Percentiles rank a stretch among this genome's conserved stretches.
Conservation (phyloP, 1,140 invertebrate genomes). For the Hylyphantes graminicola region DNA sequence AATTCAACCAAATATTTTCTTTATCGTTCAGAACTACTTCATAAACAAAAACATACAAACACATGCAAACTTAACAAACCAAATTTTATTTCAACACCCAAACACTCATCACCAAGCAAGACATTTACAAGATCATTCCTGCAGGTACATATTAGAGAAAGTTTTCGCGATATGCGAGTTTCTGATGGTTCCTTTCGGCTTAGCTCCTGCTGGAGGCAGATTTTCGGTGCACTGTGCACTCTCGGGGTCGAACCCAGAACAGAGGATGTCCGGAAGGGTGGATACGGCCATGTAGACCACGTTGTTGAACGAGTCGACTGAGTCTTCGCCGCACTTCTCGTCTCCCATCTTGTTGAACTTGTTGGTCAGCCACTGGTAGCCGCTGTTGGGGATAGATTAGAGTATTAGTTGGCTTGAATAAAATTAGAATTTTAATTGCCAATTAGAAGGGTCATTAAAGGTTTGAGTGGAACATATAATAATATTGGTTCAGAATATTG, state of each 20-base stretch:
- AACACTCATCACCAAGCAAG: background rate
- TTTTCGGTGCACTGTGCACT: slow-evolving; percentile 36
- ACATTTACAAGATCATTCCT: slow-evolving; percentile 4
- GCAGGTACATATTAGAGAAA: slow-evolving; percentile 41
- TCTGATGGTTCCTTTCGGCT: slow-evolving; percentile 54
- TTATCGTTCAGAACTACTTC: too few species aligned
- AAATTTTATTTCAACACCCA: slow-evolving; percentile 37
- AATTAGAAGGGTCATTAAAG: background rate
- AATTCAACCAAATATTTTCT: too few species aligned
- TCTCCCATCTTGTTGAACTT: slow-evolving; percentile 26
- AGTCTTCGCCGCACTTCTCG: slow-evolving; percentile 63
- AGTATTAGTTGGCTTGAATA: slow-evolving; percentile 54
- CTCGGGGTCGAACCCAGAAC: slow-evolving; percentile 59
- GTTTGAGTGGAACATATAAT: too few species aligned
- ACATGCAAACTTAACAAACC: slow-evolving; percentile 38
- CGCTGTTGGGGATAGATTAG: slow-evolving; percentile 12
- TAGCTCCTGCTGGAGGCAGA: slow-evolving; percentile 54
- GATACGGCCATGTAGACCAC: slow-evolving; percentile 63
- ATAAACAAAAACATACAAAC: background rate
- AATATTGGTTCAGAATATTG: too few species aligned
- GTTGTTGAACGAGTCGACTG: slow-evolving; percentile 60
- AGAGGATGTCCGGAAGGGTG: slow-evolving; percentile 62
- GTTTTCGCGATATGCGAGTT: slow-evolving; percentile 52
- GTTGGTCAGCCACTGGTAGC: slow-evolving; percentile 16
- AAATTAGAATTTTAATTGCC: slow-evolving; percentile 13